phyloP scores from a whole-genome alignment of 2,888 invertebrate genomes.

The Mimas tiliae region DNA sequence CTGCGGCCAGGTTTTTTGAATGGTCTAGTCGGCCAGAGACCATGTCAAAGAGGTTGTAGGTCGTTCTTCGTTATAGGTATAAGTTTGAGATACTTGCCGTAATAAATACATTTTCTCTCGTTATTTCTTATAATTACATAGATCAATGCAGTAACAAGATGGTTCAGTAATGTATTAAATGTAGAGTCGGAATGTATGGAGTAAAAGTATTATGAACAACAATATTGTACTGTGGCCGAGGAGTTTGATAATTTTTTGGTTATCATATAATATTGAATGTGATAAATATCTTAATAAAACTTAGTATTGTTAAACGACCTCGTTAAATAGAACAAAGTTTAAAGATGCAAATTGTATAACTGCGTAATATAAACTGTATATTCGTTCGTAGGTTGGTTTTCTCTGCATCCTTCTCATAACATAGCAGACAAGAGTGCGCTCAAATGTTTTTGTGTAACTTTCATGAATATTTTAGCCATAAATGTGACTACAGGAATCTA shows the following conservation, averaged over 20 bases:
- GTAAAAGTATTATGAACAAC: no score
- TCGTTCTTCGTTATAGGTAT: no score
- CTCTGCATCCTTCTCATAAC: conserved; percentile 62
- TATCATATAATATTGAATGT: no score
- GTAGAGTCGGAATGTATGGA: no score
- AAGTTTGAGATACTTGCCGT: no score
- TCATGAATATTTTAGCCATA: conserved; percentile 85
- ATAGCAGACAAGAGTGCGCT: conserved; percentile 67
- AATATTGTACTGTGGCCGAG: no score
- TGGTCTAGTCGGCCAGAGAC: conserved; percentile 11
- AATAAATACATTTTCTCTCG: no score
- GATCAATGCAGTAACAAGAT: neutral
- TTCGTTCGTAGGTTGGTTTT: conserved; percentile 38
- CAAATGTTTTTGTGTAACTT: conserved; percentile 81
- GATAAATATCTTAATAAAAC: neutral
- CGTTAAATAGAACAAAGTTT: neutral
- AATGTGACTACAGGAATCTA: conserved; percentile 83
- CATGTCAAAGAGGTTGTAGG: neutral
- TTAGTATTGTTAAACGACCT: neutral
- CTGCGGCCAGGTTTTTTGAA: no score
- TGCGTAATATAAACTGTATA: neutral
- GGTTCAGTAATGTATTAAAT: no score
- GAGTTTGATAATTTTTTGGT: no score
- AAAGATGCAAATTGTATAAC: neutral
- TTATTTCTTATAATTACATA: neutral